Percentiles rank a stretch among this genome's conserved stretches.
phyloP scores from a whole-genome alignment of 2,797 vertebrate species.

The Sphaeramia orbicularis region DNA sequence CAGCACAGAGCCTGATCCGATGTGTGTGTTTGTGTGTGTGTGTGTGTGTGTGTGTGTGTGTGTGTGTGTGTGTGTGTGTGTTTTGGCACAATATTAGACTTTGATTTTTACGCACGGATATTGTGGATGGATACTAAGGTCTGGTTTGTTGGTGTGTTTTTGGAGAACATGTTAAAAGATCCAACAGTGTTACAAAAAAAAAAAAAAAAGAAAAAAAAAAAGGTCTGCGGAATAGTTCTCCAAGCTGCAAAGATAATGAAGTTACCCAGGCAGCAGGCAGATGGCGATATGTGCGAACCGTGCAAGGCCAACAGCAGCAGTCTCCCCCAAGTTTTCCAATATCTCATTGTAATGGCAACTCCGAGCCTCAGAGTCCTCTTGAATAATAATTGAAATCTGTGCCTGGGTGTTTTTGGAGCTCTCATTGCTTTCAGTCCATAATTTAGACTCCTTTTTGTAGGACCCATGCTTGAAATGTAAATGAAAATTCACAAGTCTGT shows the following conservation, averaged over 20 bases:
- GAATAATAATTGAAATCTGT: conserved; percentile 51
- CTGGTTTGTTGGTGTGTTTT: conserved; percentile 6
- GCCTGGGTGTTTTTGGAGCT: neutral
- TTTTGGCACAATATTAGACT: conserved; percentile 15
- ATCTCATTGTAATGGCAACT: conserved; percentile 52
- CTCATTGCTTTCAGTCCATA: too few species aligned
- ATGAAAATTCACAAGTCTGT: conserved; percentile 4
- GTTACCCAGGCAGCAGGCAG: conserved; percentile 74
- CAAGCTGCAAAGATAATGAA: conserved; percentile 46
- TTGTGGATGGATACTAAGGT: conserved; percentile 16
- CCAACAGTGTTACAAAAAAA: neutral
- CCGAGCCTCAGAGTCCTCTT: conserved; percentile 28
- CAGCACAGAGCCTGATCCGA: neutral
- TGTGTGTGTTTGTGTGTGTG: neutral
- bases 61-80: neutral
- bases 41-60: neutral
- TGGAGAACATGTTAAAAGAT: conserved; percentile 2
- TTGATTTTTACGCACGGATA: conserved; percentile 17
- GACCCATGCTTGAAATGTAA: neutral
- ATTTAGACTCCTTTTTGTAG: too few species aligned
- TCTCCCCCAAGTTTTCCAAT: conserved; percentile 56
- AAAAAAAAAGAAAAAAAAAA: too few species aligned
- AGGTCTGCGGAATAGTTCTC: conserved; percentile 68
- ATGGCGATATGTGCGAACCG: conserved; percentile 80
- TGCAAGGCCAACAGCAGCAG: conserved; percentile 37